Base-by-base conservation (phyloP, 2,797 vertebrate genomes). In the Florisuga fusca region DNA sequence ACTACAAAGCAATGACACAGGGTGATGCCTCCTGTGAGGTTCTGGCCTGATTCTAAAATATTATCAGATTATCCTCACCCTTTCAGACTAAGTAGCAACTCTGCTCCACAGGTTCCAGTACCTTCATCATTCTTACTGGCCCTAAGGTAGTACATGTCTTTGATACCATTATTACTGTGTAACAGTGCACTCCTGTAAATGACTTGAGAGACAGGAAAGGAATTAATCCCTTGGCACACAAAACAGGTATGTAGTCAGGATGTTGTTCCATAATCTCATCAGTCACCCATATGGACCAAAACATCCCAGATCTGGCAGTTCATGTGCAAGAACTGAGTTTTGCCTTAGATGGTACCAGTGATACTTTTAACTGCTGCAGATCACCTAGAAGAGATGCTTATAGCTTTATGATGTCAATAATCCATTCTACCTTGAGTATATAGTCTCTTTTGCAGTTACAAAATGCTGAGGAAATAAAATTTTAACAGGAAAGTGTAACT, bases 1-100 rank as follows among this genome's bases (percentile, higher is more conserved):
- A 27, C 21, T n/a, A 5, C 51, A 33, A 31, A 57, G 23, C 68
- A 50, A 3, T 8, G 12, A 19, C 51, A 19, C 0, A 0, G 17
- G 57, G 51, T 46, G 45, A 57, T 6, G 21, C 51, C 36, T 13
- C 2, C 51, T 20, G 2, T 26, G 61, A 69, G 25, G 55, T 33
- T 36, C 38, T 9, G 10, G 54, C 45, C 58, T 76, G 43, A 50
- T 45, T 26, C 36, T 34, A 6, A 9, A 10, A 16, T 31, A 46
- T 6, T n/a, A 36, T 8, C 54, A 64, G 50, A 36, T 62, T 11
- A 22, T 8, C 25, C 33, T 68, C 31, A 43, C 27, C 10, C n/a
- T 29, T 54, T 10, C 62, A 43, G 9, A 38, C 9, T 20, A 34
- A 31, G 9, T 7, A 59, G 27, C 48, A 76, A 12, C 48, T 69